Conservation (phyloP, 1,140 invertebrate genomes). For the Musca domestica region DNA sequence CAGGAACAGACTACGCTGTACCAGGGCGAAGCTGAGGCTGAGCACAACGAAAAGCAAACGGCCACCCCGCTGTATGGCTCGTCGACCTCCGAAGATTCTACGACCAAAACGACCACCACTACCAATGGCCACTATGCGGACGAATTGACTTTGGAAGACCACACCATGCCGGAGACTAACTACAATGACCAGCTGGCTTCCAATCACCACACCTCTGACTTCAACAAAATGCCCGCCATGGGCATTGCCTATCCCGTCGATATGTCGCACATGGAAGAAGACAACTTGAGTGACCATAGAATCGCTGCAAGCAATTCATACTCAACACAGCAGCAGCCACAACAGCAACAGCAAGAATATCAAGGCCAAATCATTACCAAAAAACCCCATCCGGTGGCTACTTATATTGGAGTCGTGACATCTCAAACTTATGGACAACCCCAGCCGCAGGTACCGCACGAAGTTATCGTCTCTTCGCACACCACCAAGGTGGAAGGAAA, state of each 20-base stretch:
- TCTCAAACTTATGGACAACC: constrained; percentile 40
- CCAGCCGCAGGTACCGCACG: constrained; percentile 33
- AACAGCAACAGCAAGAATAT: constrained; percentile 25
- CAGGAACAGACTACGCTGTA: background rate
- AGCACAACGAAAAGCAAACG: constrained; percentile 1
- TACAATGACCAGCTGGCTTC: constrained; percentile 38
- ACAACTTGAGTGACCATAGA: constrained; percentile 26
- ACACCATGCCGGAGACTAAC: constrained; percentile 41
- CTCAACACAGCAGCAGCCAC: background rate
- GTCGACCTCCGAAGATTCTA: background rate
- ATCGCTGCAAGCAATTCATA: background rate
- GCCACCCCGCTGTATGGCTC: background rate
- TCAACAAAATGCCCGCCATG: constrained; percentile 49
- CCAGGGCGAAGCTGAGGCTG: background rate
- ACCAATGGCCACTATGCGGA: constrained; percentile 29
- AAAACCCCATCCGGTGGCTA: constrained; percentile 35
- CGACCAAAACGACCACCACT: background rate
- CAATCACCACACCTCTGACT: constrained; percentile 41
- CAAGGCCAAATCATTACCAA: constrained; percentile 7
- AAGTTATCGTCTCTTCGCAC: constrained; percentile 47
- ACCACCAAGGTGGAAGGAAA: constrained; percentile 42
- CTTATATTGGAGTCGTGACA: constrained; percentile 47
- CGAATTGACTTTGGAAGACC: constrained; percentile 41
- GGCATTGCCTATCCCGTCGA: constrained; percentile 49
- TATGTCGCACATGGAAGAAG: constrained; percentile 45